Conservation (phyloP, 1,140 invertebrate genomes). For the Microplitis demolitor region DNA sequence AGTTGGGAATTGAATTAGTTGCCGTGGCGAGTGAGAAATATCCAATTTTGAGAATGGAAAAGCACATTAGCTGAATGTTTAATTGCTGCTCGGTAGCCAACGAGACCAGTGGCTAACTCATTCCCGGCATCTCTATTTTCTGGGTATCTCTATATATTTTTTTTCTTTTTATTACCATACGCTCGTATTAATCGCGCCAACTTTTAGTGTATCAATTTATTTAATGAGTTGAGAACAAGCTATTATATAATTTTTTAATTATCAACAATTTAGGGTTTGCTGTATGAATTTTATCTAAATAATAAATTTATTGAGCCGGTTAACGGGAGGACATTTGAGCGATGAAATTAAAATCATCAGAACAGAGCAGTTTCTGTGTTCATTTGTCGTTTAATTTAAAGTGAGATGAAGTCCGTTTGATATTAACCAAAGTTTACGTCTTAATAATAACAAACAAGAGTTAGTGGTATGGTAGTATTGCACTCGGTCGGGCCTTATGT, state of each 20-base stretch:
- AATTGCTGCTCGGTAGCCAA: slow-evolving; percentile 52
- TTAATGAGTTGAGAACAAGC: too few species aligned
- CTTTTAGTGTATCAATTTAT: not conserved
- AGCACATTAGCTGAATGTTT: slow-evolving; percentile 57
- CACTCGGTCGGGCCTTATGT: too few species aligned
- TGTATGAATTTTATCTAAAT: too few species aligned
- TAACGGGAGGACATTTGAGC: too few species aligned
- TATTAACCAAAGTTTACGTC: slow-evolving; percentile 1
- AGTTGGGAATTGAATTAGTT: slow-evolving; percentile 10
- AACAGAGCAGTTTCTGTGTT: not conserved
- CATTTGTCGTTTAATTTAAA: not conserved
- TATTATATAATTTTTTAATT: too few species aligned
- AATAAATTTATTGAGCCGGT: too few species aligned
- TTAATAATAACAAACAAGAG: slow-evolving; percentile 5
- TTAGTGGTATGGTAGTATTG: not conserved
- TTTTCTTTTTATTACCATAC: not conserved
- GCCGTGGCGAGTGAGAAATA: slow-evolving; percentile 37
- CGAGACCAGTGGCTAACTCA: slow-evolving; percentile 35
- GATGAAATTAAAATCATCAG: too few species aligned
- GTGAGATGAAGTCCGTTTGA: not conserved
- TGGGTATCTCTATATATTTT: too few species aligned
- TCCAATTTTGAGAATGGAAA: slow-evolving; percentile 60
- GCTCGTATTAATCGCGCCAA: not conserved
- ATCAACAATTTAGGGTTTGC: too few species aligned
- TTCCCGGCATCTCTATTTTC: not conserved